Base-by-base conservation (phyloP, 2,113 vertebrate species). In the Cacatua alba region DNA sequence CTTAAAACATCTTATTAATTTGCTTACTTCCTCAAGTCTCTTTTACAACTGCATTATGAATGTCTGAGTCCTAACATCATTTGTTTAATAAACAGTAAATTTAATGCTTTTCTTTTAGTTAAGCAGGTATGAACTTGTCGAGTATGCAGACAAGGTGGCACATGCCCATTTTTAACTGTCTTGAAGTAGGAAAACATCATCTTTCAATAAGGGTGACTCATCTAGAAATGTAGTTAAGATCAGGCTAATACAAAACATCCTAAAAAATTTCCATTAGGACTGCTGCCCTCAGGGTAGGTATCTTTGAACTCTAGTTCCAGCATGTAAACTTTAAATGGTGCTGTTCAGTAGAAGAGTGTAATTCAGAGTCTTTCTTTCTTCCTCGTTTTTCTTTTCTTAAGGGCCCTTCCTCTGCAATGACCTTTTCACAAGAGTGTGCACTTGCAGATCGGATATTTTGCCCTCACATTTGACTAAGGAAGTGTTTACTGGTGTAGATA, bases 251-350 rank as follows among this genome's bases (percentile, higher is more conserved):
- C 75, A 94, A 97, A 97, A 94, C 83, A 92, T 97, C 88, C 97
- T 97, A 75, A 78, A 83, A 96, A 94, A 88, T 88, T 93, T 97
- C 65, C 92, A 94, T 94, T 46, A 64, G 17, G 82, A 90, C 64
- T 65, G 6, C 28, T 97, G 48, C 74, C 95, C 86, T 79, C 3
- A 0, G 88, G 97, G 85, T 68, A 96, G 60, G n/a, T 92, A 88
- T 93, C 95, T 96, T 96, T 96, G 89, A 97, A 89, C 87, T 97
- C 96, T 44, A 86, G 95, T 97, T 97, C 59, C 70, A 97, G 94
- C 95, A 82, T 79, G 91, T 74, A 94, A 74, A 81, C 69, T 88
- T 94, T 78, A 84, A 60, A n/a, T 31, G 17, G 35, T 57, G 49
- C 26, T 86, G 90, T 80, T 90, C 49, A 53, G 49, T 64, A 89